Conservation (phyloP, 2,113 vertebrate genomes). For the Leucopternis melanops region DNA sequence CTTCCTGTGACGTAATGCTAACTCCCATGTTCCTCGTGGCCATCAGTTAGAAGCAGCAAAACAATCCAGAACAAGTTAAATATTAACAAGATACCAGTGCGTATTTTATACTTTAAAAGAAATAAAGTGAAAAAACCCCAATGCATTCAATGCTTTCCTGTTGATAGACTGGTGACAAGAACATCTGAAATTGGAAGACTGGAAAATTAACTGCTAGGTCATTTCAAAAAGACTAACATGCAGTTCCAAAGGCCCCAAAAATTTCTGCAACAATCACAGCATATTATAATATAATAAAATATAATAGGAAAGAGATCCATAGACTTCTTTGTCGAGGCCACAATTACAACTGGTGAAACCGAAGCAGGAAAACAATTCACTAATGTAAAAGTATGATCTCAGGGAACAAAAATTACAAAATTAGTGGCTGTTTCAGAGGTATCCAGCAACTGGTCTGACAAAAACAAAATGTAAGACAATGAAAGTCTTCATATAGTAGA, state of each 20-base stretch:
- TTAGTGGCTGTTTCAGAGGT: background rate
- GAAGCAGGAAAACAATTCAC: background rate
- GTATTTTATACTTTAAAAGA: background rate
- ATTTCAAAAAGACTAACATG: background rate
- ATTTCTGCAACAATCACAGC: background rate
- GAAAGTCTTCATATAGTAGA: background rate
- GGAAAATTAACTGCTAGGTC: background rate
- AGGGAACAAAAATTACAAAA: background rate
- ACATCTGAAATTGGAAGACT: background rate
- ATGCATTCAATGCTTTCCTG: background rate
- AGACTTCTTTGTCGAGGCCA: background rate
- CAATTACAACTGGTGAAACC: background rate
- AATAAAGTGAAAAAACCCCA: background rate
- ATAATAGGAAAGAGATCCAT: background rate
- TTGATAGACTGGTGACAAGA: background rate
- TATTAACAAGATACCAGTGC: background rate
- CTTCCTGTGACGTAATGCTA: background rate
- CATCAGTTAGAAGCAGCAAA: background rate
- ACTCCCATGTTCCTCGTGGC: background rate
- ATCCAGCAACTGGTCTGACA: background rate
- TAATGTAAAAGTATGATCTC: background rate
- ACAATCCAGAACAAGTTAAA: background rate
- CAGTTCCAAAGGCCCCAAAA: background rate
- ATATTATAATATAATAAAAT: background rate
- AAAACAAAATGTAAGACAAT: background rate